phyloP scores from a whole-genome alignment of 2,888 invertebrate genomes.

The Craniophora ligustri region DNA sequence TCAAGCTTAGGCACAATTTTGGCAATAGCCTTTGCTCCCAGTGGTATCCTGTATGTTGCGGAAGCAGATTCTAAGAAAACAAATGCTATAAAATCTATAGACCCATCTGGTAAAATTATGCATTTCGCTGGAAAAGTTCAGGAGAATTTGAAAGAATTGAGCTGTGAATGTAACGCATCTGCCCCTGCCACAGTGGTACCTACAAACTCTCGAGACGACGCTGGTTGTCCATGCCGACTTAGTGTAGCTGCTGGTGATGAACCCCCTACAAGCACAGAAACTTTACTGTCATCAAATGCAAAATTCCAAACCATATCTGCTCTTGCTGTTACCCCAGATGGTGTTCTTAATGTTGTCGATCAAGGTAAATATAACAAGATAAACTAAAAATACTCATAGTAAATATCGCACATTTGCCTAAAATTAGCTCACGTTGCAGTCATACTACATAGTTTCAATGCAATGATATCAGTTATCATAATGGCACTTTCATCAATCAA shows the following conservation, averaged over 20 bases:
- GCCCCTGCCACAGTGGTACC: constrained; percentile 87
- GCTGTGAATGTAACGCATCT: constrained; percentile 89
- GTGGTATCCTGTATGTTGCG: constrained; percentile 97
- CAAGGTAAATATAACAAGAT: constrained; percentile 89
- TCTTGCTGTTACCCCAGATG: constrained; percentile 97
- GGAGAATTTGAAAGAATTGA: constrained; percentile 87
- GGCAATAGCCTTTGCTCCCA: constrained; percentile 96
- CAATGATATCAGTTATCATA: too few relatives aligned
- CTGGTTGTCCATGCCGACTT: constrained; percentile 83
- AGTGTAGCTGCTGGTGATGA: constrained; percentile 89
- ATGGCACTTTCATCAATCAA: too few relatives aligned
- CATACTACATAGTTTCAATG: too few relatives aligned
- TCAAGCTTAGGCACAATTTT: constrained; percentile 95
- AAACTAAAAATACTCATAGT: neutral
- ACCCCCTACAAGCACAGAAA: constrained; percentile 94
- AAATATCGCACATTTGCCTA: too few relatives aligned
- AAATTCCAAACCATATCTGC: constrained; percentile 96
- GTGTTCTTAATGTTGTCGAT: constrained; percentile 98
- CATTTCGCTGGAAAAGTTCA: constrained; percentile 97
- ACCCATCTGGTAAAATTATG: constrained; percentile 96
- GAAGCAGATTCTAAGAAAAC: constrained; percentile 96
- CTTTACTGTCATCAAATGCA: constrained; percentile 96
- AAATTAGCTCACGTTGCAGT: too few relatives aligned
- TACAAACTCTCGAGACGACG: constrained; percentile 75
- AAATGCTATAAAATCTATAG: constrained; percentile 94